Evolutionary conservation across 2,113 vertebrate species (phyloP).

Genomic region (Siphamia tubifer): DNA sequence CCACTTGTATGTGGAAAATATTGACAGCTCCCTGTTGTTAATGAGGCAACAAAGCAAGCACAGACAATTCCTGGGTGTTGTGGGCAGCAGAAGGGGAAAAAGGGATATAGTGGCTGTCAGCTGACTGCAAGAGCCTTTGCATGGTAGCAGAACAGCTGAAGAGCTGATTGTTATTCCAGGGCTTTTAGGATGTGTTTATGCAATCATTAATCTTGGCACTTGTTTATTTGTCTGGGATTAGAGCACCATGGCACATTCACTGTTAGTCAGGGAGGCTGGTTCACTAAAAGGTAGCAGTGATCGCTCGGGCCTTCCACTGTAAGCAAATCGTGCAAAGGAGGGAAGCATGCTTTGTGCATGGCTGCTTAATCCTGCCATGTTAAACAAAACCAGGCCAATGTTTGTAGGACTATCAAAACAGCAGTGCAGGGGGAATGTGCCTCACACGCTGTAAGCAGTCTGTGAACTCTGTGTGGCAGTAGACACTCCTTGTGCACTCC

Average conservation of each 20-base stretch:
- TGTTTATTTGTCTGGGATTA: constrained; percentile 87
- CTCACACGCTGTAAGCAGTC: constrained; percentile 63
- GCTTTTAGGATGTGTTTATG: constrained; percentile 83
- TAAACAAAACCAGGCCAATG: constrained; percentile 72
- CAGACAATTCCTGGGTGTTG: constrained; percentile 39
- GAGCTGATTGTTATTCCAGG: constrained; percentile 83
- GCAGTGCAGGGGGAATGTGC: constrained; percentile 53
- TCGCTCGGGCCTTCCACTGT: constrained; percentile 19
- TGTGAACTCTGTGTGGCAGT: constrained; percentile 69
- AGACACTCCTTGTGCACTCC: constrained; percentile 48
- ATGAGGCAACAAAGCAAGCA: constrained; percentile 72
- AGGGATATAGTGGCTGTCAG: constrained; percentile 77
- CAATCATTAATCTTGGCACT: constrained; percentile 88
- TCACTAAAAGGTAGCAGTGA: constrained; percentile 67
- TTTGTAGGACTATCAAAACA: constrained; percentile 70
- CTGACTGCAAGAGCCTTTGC: constrained; percentile 82
- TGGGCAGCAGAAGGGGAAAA: constrained; percentile 33
- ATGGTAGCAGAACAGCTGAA: constrained; percentile 78
- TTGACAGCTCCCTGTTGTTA: constrained; percentile 65
- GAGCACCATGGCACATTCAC: constrained; percentile 73
- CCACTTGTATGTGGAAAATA: constrained; percentile 47
- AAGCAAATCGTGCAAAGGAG: constrained; percentile 34
- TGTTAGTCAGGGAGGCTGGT: constrained; percentile 74
- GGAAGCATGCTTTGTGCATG: constrained; percentile 67
- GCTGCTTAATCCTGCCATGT: constrained; percentile 72